A percentile compares a stretch with the other conserved stretches of the same genome.
These are phyloP conservation scores for Crotalus helleri DNA, from an alignment of 2,113 vertebrate genomes.

Conservation along the genomic window DNA sequence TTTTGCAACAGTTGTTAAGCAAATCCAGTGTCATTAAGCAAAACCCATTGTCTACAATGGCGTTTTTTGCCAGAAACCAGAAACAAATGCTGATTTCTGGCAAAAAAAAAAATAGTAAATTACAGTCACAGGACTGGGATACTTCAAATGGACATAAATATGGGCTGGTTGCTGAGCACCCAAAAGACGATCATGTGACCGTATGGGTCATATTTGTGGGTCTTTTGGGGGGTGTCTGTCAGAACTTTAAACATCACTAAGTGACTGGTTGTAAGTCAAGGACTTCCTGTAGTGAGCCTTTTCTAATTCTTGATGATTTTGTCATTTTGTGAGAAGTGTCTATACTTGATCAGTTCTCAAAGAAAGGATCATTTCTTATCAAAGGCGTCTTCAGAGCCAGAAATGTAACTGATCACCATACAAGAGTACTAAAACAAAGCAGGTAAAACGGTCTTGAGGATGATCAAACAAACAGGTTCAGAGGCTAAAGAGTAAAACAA, in stretches of 20 bases:
- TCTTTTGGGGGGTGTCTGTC: not conserved
- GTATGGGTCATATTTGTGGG: not conserved
- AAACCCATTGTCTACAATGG: too few species aligned
- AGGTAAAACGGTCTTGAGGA: not conserved
- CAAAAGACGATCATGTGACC: not conserved
- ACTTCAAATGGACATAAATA: too few species aligned
- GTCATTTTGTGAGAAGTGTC: not conserved
- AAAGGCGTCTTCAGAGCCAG: not conserved
- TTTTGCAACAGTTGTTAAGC: too few species aligned
- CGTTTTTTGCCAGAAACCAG: too few species aligned
- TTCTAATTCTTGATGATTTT: not conserved
- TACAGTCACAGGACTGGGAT: too few species aligned
- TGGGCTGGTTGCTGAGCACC: not conserved
- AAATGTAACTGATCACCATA: not conserved
- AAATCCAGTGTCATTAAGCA: too few species aligned
- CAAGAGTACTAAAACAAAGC: not conserved
- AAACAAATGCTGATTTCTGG: too few species aligned
- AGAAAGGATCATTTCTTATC: not conserved
- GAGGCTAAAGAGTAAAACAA: not conserved
- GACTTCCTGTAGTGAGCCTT: not conserved
- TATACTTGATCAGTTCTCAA: not conserved
- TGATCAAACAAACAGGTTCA: not conserved
- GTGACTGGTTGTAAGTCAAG: not conserved
- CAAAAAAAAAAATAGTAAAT: too few species aligned
- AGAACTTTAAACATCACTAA: not conserved